Conservation (phyloP, 2,888 invertebrate species). For the Cephonodes hylas region DNA sequence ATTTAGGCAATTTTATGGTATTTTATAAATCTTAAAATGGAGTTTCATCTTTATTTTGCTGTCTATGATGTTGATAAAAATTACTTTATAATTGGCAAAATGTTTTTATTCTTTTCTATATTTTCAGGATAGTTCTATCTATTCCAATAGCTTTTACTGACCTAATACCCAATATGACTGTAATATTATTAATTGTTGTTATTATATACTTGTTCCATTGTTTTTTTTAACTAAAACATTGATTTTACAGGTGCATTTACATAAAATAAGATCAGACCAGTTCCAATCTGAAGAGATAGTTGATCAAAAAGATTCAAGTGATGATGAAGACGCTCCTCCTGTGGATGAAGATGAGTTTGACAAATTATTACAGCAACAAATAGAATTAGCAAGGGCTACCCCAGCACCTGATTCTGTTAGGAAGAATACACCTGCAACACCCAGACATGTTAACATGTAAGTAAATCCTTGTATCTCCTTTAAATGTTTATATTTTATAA, state of each 20-base stretch:
- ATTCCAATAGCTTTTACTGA: neutral
- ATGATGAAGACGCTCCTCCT: slow-evolving; percentile 59
- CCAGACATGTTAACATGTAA: slow-evolving; percentile 40
- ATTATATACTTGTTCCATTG: no score
- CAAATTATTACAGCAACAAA: slow-evolving; percentile 83
- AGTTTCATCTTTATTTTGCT: no score
- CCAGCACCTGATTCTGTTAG: slow-evolving; percentile 54
- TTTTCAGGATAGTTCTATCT: no score
- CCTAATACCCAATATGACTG: neutral
- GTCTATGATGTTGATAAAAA: no score
- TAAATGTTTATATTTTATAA: no score
- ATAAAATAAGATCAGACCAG: slow-evolving; percentile 84
- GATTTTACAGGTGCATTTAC: slow-evolving; percentile 84
- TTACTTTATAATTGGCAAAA: no score
- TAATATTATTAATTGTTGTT: no score
- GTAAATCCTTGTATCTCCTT: neutral
- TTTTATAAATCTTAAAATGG: no score
- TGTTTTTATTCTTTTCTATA: no score
- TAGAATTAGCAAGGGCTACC: slow-evolving; percentile 78
- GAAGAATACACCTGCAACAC: slow-evolving; percentile 37
- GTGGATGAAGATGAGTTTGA: slow-evolving; percentile 83
- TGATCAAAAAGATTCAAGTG: slow-evolving; percentile 66
- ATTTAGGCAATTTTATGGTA: no score
- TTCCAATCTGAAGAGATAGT: slow-evolving; percentile 68
- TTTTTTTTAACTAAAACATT: no score